Percentiles rank a stretch among this genome's conserved stretches.
Evolutionary conservation across 2,888 invertebrate species (phyloP).

Genomic region (Bellardia bayeri): DNA sequence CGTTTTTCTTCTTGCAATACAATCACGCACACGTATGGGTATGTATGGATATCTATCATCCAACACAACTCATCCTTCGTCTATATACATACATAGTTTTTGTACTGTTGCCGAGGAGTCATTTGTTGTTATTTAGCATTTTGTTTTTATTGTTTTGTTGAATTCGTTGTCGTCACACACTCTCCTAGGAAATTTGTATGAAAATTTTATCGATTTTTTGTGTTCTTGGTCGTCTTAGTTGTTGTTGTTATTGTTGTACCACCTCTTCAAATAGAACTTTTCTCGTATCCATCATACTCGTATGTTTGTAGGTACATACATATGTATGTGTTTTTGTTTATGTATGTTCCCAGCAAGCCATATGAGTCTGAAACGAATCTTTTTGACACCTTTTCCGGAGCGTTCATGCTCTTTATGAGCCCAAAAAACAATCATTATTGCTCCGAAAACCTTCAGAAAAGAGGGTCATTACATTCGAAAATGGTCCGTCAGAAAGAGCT

Average conservation of each 20-base stretch:
- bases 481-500: too few relatives aligned
- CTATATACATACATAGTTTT: neutral
- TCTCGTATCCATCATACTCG: conserved; percentile 1
- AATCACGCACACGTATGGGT: neutral
- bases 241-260: neutral
- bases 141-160: conserved; percentile 29
- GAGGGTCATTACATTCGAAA: too few relatives aligned
- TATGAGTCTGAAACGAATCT: too few relatives aligned
- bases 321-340: neutral
- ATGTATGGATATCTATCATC: neutral
- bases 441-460: too few relatives aligned
- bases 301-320: too few relatives aligned
- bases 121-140: conserved; percentile 14
- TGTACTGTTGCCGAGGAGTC: conserved; percentile 60
- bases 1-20: neutral
- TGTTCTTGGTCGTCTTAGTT: too few relatives aligned
- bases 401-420: too few relatives aligned
- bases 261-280: conserved; percentile 44
- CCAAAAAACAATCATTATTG: too few relatives aligned
- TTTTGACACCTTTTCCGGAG: too few relatives aligned
- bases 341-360: too few relatives aligned
- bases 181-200: conserved; percentile 59
- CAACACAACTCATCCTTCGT: conserved; percentile 28
- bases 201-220: conserved; percentile 64
- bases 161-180: conserved; percentile 44